Evolutionary conservation across 2,888 invertebrate genomes (phyloP), one percentile per base, ranked within the genome.

Genomic region (Heliconius aoede): DNA sequence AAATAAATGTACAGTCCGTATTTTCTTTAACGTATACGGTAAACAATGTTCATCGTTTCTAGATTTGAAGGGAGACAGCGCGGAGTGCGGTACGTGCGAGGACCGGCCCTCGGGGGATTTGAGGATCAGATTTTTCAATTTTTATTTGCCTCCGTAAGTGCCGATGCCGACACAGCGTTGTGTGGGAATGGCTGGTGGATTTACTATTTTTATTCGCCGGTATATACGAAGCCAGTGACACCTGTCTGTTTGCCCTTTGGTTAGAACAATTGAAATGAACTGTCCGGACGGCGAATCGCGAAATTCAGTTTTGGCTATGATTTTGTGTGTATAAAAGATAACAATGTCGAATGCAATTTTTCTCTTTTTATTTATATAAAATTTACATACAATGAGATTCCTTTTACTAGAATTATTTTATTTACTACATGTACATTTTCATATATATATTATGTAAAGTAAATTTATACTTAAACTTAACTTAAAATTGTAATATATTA

Each of bases 71-170:
- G 86, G 86, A 84, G 86, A 85, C 84, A 83, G 78, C 84, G 85
- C 86, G 78, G 72, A 81, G 89, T 88, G 87, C 83, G 84, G 85
- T 86, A 93, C 93, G 93, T 94, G 94, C 88, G 87, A 85, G 82
- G 80, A 78, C 81, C 82, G 80, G 74, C 85, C 86, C 90, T 85
- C 85, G 18, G 84, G 91, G 93, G 94, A 93, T 93, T 93, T 92
- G 87, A 81, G 87, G 86, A 84, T 85, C 86, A 86, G 89, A 90
- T 91, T 93, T 93, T 93, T 90, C 90, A 91, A 92, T 92, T 92
- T 93, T 91, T 93, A 92, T 94, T 93, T 93, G 91, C 90, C 84
- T 85, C 85, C 88, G 90, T 92, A 92, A 93, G 92, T 92, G 91
- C 87, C 87, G 85, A 86, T 85, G 84, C 83, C 85, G 85, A 86